Percentiles rank a stretch among this genome's conserved stretches.
phyloP scores from a whole-genome alignment of 2,797 vertebrate genomes.

The Corythornis leucogaster region DNA sequence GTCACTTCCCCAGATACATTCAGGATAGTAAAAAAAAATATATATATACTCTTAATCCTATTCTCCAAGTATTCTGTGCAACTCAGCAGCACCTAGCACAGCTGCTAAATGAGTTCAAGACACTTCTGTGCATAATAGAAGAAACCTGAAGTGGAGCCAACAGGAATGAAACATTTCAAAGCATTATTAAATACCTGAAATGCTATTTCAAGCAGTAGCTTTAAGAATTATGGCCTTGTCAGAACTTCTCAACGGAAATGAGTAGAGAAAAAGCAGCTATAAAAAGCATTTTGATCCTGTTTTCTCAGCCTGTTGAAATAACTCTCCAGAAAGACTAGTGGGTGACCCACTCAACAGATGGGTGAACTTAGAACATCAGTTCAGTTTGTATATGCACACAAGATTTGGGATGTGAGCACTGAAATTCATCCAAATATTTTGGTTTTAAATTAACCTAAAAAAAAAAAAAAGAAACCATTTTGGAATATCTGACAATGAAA shows the following conservation, averaged over 20 bases:
- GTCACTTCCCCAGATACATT: not conserved
- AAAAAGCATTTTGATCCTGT: not conserved
- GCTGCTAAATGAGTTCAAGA: not conserved
- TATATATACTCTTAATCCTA: not conserved
- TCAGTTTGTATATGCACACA: not conserved
- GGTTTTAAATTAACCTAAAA: not conserved
- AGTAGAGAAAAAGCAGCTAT: not conserved
- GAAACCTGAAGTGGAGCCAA: slow-evolving; percentile 2
- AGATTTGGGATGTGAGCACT: not conserved
- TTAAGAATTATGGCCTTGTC: not conserved
- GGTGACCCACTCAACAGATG: not conserved
- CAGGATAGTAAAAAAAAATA: not conserved
- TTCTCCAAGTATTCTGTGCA: not conserved
- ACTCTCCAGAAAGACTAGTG: not conserved
- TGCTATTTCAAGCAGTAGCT: not conserved
- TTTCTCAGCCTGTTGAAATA: not conserved
- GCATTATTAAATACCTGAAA: slow-evolving; percentile 21
- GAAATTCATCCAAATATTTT: not conserved
- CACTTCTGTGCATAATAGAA: not conserved
- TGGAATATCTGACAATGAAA: not conserved
- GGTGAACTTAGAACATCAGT: not conserved
- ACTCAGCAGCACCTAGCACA: not conserved
- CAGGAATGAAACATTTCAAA: not conserved
- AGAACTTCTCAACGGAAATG: not conserved
- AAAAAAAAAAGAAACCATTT: not conserved